phyloP scores from a whole-genome alignment of 2,113 vertebrate species.

The Damaliscus lunatus region DNA sequence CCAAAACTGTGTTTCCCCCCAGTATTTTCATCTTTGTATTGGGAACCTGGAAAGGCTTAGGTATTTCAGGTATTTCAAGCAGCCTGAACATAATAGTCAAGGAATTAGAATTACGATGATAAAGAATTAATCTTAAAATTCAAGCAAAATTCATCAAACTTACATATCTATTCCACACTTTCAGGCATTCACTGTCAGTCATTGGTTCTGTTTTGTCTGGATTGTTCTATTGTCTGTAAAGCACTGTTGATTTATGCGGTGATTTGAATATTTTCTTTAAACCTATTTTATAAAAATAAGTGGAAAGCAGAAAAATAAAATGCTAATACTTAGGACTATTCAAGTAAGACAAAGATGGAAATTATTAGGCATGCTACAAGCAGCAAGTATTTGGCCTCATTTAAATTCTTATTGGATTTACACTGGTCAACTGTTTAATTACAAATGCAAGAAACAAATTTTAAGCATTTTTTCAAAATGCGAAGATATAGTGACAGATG shows the following conservation, averaged over 20 bases:
- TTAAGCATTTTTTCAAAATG: constrained; percentile 21
- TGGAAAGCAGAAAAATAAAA: constrained; percentile 20
- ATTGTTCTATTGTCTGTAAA: background rate
- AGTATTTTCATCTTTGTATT: background rate
- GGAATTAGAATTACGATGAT: background rate
- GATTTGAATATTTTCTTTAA: constrained; percentile 17
- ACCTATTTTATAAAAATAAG: constrained; percentile 8
- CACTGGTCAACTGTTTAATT: background rate
- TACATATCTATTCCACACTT: background rate
- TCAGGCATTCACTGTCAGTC: background rate
- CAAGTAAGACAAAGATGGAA: constrained; percentile 30
- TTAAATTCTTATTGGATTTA: constrained; percentile 21
- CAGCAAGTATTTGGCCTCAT: background rate
- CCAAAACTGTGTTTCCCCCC: background rate
- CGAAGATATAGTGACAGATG: background rate
- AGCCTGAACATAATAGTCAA: background rate
- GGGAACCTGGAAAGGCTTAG: background rate
- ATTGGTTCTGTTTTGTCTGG: background rate
- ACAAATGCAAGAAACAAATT: constrained; percentile 6
- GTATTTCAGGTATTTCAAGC: background rate
- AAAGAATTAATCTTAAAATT: background rate
- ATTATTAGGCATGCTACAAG: constrained; percentile 36
- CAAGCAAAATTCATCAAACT: background rate
- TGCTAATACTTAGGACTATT: background rate
- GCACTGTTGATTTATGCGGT: background rate